Conservation (phyloP, 2,888 invertebrate species). For the Anagyrus pseudococci region DNA sequence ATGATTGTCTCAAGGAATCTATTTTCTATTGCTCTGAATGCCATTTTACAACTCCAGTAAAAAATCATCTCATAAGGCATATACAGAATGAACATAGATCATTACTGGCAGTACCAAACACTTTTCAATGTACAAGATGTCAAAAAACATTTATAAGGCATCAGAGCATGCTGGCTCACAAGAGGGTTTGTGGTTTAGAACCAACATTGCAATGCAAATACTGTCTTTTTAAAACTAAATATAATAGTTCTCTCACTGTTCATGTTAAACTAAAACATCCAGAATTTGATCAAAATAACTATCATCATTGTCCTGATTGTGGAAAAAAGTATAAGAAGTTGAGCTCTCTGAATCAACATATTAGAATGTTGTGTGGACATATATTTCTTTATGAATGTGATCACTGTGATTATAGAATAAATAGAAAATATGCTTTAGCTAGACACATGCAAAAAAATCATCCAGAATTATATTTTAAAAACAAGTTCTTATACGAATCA, state of each 20-base stretch:
- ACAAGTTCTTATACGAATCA: constrained; percentile 11
- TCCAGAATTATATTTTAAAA: constrained; percentile 17
- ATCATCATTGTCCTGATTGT: constrained; percentile 15
- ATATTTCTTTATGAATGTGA: constrained; percentile 21
- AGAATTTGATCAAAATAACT: neutral
- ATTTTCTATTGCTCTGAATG: constrained; percentile 25
- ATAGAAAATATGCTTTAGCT: constrained; percentile 9
- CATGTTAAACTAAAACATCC: constrained; percentile 16
- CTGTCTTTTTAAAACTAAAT: constrained; percentile 21
- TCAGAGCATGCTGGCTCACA: constrained; percentile 9
- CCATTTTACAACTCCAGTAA: constrained; percentile 7
- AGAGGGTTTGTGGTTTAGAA: constrained; percentile 8
- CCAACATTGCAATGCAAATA: constrained; percentile 11
- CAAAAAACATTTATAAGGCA: constrained; percentile 15
- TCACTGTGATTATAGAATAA: constrained; percentile 18
- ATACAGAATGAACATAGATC: constrained; percentile 14
- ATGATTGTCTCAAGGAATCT: constrained; percentile 19
- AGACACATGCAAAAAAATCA: constrained; percentile 23
- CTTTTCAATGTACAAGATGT: constrained; percentile 12
- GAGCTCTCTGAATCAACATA: constrained; percentile 10
- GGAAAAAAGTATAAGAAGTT: constrained; percentile 14
- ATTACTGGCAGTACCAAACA: neutral
- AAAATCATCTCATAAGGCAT: constrained; percentile 15
- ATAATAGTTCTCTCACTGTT: neutral
- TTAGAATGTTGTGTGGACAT: neutral